Base-by-base conservation (phyloP, 2,888 invertebrate genomes). In the Eristalis arbustorum region DNA sequence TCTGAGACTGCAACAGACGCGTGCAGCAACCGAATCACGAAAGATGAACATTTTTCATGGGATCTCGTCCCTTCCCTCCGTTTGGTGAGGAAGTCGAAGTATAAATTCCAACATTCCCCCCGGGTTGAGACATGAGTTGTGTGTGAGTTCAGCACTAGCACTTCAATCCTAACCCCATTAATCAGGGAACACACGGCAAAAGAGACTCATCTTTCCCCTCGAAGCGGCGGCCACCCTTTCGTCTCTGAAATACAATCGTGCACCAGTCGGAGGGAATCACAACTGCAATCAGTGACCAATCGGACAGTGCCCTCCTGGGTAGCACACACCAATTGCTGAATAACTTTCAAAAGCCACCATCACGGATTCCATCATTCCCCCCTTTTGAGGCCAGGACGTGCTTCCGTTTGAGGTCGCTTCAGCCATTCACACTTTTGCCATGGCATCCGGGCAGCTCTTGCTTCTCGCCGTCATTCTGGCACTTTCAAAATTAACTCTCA, bases 301-400 rank as follows among this genome's bases (percentile, higher is more conserved):
- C 79, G 67, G 68, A 8, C 62, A 31, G 37, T 61, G 73, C 37
- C 62, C 72, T 49, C 57, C 40, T 42, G 28, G 57, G 18, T 13
- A 34, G 31, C 22, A 13, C 62, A 56, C 59, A n/a, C 25, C 5
- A 23, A 63, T 61, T 59, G 61, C 64, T 42, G 25, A 75, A 75
- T 69, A 59, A 40, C 40, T 37, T 61, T 69, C 34, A 31, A 64
- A 75, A 69, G 63, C 69, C 23, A 59, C 63, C 67, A 74, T 63
- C 67, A 68, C 73, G 74, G 73, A 62, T 56, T 22, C 6, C 72
- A n/a, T n/a, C n/a, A n/a, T n/a, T n/a, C 72, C 71, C 62, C 75
- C 62, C 61, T 56, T 74, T 61, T 57, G 71, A 56, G 66, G 14
- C 23, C 14, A 49, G 61, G 71, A 79, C 79, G 80, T 80, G 80